Evolutionary conservation across 2,797 vertebrate genomes (phyloP), one percentile per base, ranked within the genome.

Genomic region (Gorsachius magnificus): DNA sequence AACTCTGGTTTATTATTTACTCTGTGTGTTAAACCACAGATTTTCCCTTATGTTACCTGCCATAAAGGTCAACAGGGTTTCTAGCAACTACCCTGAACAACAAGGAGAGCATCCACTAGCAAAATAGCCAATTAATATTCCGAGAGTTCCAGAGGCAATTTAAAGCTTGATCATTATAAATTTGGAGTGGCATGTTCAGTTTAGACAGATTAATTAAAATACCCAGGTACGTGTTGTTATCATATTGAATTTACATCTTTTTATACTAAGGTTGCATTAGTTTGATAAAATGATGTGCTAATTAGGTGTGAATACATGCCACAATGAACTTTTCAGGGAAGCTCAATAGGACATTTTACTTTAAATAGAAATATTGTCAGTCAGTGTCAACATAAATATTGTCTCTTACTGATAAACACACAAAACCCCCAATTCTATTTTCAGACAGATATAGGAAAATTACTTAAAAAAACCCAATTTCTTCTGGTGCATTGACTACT

Each of bases 151-250:
- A 96, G 84, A 81, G 72, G 61, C 92, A 93, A 45, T 92, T 81
- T 75, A 95, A 95, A 95, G 65, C 87, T 95, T 97, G 96, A 97
- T 93, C 77, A 90, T 97, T 96, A 95, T 96, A 96, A 97, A 97
- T 97, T 88, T 97, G 90, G 96, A 97, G 91, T 95, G 94, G 54
- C 89, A 89, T 88, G 74, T 96, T 97, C 89, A 82, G 83, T 96
- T 98, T 97, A 96, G 94, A 95, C 77, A 97, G 91, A 98, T 96
- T 97, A 97, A 98, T 98, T 97, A 97, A 97, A 97, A 95, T 87
- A 97, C 75, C 78, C 92, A 97, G 93, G 95, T 97, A 98, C 9
- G 26, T 36, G 57, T 83, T 95, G 66, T 88, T 96, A 97, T 94
- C 87, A 89, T 96, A 96, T 68, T 93, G 69, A 65, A 97, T 98